Evolutionary conservation across 2,113 vertebrate genomes (phyloP).

Genomic region (Lucifuga dentata): DNA sequence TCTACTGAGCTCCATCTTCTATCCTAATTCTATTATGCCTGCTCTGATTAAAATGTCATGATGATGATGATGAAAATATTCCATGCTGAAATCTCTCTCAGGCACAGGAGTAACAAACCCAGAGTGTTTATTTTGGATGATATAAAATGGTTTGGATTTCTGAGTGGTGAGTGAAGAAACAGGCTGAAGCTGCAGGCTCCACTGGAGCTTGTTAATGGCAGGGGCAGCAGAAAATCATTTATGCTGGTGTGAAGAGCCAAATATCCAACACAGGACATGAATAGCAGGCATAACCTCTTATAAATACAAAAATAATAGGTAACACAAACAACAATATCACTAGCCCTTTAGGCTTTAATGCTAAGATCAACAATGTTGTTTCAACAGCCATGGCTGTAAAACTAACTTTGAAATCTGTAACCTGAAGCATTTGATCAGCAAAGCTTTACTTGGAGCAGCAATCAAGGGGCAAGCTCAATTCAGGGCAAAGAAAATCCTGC

Average conservation of each 20-base stretch:
- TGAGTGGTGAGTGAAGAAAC: neutral
- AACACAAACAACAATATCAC: neutral
- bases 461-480: too few relatives aligned
- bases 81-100: constrained; percentile 15
- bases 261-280: neutral
- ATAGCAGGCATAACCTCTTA: neutral
- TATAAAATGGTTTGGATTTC: constrained; percentile 6
- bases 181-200: too few relatives aligned
- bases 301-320: neutral
- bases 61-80: constrained; percentile 21
- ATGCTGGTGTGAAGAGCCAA: constrained; percentile 11
- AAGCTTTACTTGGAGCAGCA: too few relatives aligned
- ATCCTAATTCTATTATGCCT: constrained; percentile 31
- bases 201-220: constrained; percentile 1
- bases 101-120: constrained; percentile 21
- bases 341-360: neutral
- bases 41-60: constrained; percentile 33
- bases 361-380: neutral
- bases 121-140: constrained; percentile 47
- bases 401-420: too few relatives aligned
- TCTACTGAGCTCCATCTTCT: constrained; percentile 13
- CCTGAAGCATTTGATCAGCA: too few relatives aligned
- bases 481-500: too few relatives aligned
- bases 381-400: too few relatives aligned
- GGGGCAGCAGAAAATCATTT: constrained; percentile 5